Evolutionary conservation across 2,888 invertebrate species (phyloP).

Genomic region (Drosophila testacea): DNA sequence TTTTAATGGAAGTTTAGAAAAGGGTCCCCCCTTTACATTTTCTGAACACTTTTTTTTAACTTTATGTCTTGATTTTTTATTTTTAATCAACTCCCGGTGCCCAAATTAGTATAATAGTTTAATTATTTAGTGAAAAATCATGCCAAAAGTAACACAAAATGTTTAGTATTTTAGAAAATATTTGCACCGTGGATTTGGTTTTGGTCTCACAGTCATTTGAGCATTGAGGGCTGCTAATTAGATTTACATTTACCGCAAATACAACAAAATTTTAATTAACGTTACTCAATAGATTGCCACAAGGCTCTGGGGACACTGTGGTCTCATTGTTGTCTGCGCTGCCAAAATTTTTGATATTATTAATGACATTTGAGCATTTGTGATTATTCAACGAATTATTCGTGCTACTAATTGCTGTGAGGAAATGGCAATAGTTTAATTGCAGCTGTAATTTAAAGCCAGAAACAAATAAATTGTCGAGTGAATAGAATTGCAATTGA

Average conservation of each 20-base stretch:
- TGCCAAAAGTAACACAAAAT: background rate
- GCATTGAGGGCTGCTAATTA: constrained; percentile 42
- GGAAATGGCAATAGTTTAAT: constrained; percentile 49
- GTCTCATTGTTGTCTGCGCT: background rate
- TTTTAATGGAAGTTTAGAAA: too few species aligned
- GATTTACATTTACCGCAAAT: constrained; percentile 16
- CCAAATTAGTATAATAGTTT: too few species aligned
- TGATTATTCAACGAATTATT: constrained; percentile 34
- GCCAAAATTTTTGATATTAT: constrained; percentile 48
- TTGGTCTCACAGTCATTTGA: background rate
- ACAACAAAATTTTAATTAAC: constrained; percentile 49
- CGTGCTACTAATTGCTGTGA: constrained; percentile 49
- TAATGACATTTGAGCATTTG: constrained; percentile 43
- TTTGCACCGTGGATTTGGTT: background rate
- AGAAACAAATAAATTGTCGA: constrained; percentile 4
- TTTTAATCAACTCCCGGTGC: too few species aligned
- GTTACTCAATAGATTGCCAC: constrained; percentile 39
- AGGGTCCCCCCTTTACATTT: too few species aligned
- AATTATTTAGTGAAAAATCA: too few species aligned
- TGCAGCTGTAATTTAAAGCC: constrained; percentile 27
- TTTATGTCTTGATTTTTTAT: too few species aligned
- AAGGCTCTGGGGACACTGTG: constrained; percentile 35
- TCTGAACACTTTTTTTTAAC: too few species aligned
- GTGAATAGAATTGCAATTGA: constrained; percentile 6
- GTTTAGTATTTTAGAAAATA: background rate